Base-by-base conservation (phyloP, 2,888 invertebrate genomes). In the Galerucella pusilla region DNA sequence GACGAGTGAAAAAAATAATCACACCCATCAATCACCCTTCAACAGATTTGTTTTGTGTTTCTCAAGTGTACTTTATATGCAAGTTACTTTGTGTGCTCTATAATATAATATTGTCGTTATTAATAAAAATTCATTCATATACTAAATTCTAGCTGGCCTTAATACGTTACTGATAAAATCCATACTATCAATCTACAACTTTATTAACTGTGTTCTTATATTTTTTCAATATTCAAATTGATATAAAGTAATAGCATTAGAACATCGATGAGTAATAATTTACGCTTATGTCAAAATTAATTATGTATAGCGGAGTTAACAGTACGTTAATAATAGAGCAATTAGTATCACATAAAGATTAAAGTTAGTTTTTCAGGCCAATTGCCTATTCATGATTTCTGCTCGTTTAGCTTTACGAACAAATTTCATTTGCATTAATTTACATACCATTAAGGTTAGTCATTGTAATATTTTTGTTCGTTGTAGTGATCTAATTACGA, bases 341-440 rank as follows among this genome's bases (percentile, higher is more conserved):
- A 71, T 71, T 71, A 71, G 46, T 57, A 65, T 65, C 65, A 59
- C 65, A 65, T 45, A 71, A 71, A 14, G 54, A 65, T 65, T 65
- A 71, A 65, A 71, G 14, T 45, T 16, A 54, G 57, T 71, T 71
- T 71, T 71, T 71, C 54, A 57, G 64, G 57, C 54, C 71, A 71
- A 71, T 71, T 71, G 64, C 65, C 57, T 71, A 71, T 71, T 71
- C 71, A 71, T 71, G 71, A n/a, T 71, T 71, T 71, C 25, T 71
- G 71, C 65, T 71, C 45, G 57, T 71, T 59, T 65, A 71, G 45
- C 57, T 20, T 49, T 45, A 65, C 46, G 61, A 35, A 64, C 71
- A 63, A 71, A 65, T 71, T 71, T 71, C 57, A 65, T 71, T 71
- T 65, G 57, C 71, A 71, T 71, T 52, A n/a, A 71, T 71, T 65